Evolutionary conservation across 1,140 invertebrate genomes (phyloP).

Genomic region (Leptinotarsa defecta): DNA sequence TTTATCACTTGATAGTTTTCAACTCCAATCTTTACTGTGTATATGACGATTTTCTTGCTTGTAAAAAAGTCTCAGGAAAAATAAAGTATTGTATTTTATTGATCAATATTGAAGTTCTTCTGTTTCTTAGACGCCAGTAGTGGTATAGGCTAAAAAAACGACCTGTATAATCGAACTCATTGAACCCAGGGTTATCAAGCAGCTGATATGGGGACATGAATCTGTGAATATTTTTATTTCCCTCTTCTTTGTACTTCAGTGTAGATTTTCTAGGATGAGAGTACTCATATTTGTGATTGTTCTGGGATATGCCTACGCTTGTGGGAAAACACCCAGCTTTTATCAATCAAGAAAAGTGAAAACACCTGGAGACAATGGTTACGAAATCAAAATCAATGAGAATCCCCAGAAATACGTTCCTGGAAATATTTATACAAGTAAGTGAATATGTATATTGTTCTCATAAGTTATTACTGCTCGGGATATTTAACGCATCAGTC

Average conservation of each 20-base stretch:
- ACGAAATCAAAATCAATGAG: constrained; percentile 75
- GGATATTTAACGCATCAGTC: no score
- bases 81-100: no score
- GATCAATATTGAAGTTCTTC: no score
- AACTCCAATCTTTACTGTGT: no score
- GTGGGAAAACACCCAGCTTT: constrained; percentile 48
- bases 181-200: not conserved
- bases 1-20: no score
- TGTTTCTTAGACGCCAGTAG: no score
- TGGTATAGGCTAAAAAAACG: no score
- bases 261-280: not conserved
- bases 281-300: constrained; percentile 7
- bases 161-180: not conserved
- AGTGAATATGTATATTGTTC: constrained; percentile 35
- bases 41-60: no score
- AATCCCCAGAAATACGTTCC: constrained; percentile 77
- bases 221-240: not conserved
- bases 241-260: not conserved
- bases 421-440: constrained; percentile 78
- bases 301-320: constrained; percentile 17
- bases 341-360: constrained; percentile 55
- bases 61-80: no score
- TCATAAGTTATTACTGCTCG: no score
- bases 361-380: constrained; percentile 78
- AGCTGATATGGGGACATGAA: not conserved